Evolutionary conservation across 2,113 vertebrate species (phyloP).

Genomic region (Triplophysa dalaica): DNA sequence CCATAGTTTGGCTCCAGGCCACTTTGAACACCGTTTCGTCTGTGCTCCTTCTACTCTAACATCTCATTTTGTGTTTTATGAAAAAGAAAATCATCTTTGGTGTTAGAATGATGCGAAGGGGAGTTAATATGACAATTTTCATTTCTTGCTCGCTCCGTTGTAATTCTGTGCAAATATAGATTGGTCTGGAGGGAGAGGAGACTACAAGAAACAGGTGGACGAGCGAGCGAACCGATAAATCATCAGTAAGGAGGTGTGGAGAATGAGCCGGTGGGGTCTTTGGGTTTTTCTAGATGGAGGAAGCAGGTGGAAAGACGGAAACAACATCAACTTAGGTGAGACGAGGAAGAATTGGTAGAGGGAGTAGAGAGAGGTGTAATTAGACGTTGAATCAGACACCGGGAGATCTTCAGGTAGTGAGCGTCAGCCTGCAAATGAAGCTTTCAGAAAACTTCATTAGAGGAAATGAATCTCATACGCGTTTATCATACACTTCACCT

Average conservation of each 20-base stretch:
- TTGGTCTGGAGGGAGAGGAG: neutral
- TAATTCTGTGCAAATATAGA: neutral
- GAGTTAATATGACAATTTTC: neutral
- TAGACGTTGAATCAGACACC: constrained; percentile 36
- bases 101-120: neutral
- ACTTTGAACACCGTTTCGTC: no score
- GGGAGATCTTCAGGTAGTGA: constrained; percentile 37
- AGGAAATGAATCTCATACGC: constrained; percentile 41
- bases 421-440: constrained; percentile 41
- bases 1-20: no score
- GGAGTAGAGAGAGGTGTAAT: constrained; percentile 25
- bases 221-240: constrained; percentile 5
- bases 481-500: constrained; percentile 25
- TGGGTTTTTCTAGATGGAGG: neutral
- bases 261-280: neutral
- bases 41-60: no score
- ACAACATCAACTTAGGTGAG: constrained; percentile 5
- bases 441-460: constrained; percentile 46
- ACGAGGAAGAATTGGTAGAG: neutral
- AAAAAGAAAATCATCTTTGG: neutral
- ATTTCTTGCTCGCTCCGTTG: neutral
- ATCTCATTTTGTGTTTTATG: no score
- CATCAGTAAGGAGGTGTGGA: no score
- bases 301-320: constrained; percentile 11
- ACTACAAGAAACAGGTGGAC: neutral